Evolutionary conservation across 2,888 invertebrate species (phyloP).

Genomic region (Scelioninae gen. 1): DNA sequence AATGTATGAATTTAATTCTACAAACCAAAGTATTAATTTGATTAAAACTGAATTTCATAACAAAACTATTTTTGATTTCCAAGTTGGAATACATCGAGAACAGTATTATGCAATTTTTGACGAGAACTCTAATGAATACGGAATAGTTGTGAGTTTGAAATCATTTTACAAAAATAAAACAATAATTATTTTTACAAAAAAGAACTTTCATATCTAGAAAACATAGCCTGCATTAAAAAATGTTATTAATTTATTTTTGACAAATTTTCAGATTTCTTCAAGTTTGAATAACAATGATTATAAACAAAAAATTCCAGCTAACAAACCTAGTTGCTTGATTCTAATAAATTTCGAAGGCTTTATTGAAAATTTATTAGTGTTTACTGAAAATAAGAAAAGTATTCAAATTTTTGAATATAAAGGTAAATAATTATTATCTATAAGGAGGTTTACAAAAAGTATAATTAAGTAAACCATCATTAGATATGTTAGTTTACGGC

Average conservation of each 20-base stretch:
- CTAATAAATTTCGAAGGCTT: slow-evolving; percentile 76
- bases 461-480: too few species aligned
- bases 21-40: background rate
- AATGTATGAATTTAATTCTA: slow-evolving; percentile 23
- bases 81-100: slow-evolving; percentile 73
- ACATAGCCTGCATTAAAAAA: too few species aligned
- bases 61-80: slow-evolving; percentile 69
- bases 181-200: too few species aligned
- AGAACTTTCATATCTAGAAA: too few species aligned
- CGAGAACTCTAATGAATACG: slow-evolving; percentile 72
- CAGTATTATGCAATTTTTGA: slow-evolving; percentile 75
- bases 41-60: slow-evolving; percentile 41
- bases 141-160: slow-evolving; percentile 76
- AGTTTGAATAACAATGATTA: slow-evolving; percentile 84
- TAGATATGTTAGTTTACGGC: too few species aligned
- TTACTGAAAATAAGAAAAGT: slow-evolving; percentile 74
- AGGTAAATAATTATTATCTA: slow-evolving; percentile 26
- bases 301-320: slow-evolving; percentile 85
- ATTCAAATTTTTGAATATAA: slow-evolving; percentile 25
- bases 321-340: slow-evolving; percentile 85
- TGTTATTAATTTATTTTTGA: too few species aligned
- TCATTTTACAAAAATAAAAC: too few species aligned
- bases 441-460: slow-evolving; percentile 1
- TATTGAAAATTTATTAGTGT: slow-evolving; percentile 77
- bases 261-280: slow-evolving; percentile 40